Evolutionary conservation across 2,888 invertebrate genomes (phyloP).

Genomic region (Eugnorisma glareosa): DNA sequence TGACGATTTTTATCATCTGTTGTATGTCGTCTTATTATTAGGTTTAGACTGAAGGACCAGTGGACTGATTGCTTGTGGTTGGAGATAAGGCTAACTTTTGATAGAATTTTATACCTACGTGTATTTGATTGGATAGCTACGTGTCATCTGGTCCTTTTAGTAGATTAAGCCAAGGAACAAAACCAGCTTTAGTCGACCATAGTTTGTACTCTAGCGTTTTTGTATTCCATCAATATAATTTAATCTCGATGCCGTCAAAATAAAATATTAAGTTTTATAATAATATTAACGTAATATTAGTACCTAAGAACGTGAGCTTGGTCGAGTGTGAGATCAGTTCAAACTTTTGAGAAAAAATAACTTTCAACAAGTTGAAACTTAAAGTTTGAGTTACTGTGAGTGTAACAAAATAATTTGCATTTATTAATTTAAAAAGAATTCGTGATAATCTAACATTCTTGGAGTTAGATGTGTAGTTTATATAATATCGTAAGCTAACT

Average conservation of each 20-base stretch:
- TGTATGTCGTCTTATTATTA: conserved; percentile 6
- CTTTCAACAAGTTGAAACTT: conserved; percentile 68
- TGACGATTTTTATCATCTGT: conserved; percentile 23
- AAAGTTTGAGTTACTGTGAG: conserved; percentile 75
- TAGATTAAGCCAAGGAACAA: conserved; percentile 31
- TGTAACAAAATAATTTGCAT: conserved; percentile 77
- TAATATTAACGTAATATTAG: conserved; percentile 59
- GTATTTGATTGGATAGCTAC: conserved; percentile 13
- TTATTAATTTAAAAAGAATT: conserved; percentile 79
- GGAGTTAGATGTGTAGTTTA: conserved; percentile 65
- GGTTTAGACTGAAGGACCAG: conserved; percentile 27
- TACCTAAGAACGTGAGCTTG: conserved; percentile 68
- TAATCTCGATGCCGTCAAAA: conserved; percentile 59
- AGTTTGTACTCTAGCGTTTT: conserved; percentile 40
- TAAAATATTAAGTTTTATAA: conserved; percentile 66
- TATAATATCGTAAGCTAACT: conserved; percentile 75
- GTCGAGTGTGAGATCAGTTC: conserved; percentile 76
- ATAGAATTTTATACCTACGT: conserved; percentile 32
- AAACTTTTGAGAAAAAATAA: conserved; percentile 76
- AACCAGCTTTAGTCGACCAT: conserved; percentile 35
- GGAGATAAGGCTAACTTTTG: conserved; percentile 9
- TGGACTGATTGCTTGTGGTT: not conserved
- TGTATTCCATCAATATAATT: conserved; percentile 45
- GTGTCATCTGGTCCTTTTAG: conserved; percentile 22
- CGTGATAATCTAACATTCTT: conserved; percentile 79